These are phyloP conservation scores for Pandemis corylana DNA, from an alignment of 2,888 invertebrate genomes.

Conservation along the genomic window DNA sequence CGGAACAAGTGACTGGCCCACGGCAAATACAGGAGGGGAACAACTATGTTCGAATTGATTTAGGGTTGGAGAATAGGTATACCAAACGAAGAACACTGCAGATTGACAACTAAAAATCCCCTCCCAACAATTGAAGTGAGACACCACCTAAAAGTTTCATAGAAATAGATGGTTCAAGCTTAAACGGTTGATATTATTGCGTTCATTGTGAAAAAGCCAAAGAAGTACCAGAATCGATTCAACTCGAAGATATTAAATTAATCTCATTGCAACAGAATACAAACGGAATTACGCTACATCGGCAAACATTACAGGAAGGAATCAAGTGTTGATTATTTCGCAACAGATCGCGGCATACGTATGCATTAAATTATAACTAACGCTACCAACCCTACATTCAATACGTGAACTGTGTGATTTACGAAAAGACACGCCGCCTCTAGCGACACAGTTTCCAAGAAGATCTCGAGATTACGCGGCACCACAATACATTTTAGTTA, in stretches of 20 bases:
- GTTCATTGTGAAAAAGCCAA: background rate
- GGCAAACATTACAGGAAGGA: background rate
- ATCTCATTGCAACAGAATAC: background rate
- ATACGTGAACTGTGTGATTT: constrained; percentile 66
- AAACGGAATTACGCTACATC: background rate
- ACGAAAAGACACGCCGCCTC: constrained; percentile 67
- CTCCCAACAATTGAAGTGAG: too few species aligned
- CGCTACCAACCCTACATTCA: constrained; percentile 55
- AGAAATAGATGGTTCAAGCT: too few species aligned
- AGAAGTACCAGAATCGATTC: background rate
- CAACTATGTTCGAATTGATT: constrained; percentile 54
- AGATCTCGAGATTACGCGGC: constrained; percentile 70
- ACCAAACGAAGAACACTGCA: background rate
- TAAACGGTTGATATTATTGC: too few species aligned
- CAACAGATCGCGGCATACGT: background rate
- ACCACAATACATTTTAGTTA: constrained; percentile 53
- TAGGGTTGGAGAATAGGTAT: constrained; percentile 50
- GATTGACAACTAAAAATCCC: background rate
- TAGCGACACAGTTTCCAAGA: constrained; percentile 70
- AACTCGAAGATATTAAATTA: too few species aligned
- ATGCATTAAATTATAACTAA: constrained; percentile 8
- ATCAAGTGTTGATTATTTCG: background rate
- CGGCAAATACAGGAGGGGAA: constrained; percentile 58
- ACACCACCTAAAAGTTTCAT: too few species aligned
- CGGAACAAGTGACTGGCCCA: constrained; percentile 61